Percentiles rank a stretch among this genome's conserved stretches.
Evolutionary conservation across 2,888 invertebrate genomes (phyloP).

Genomic region (Athripsodes cinereus): DNA sequence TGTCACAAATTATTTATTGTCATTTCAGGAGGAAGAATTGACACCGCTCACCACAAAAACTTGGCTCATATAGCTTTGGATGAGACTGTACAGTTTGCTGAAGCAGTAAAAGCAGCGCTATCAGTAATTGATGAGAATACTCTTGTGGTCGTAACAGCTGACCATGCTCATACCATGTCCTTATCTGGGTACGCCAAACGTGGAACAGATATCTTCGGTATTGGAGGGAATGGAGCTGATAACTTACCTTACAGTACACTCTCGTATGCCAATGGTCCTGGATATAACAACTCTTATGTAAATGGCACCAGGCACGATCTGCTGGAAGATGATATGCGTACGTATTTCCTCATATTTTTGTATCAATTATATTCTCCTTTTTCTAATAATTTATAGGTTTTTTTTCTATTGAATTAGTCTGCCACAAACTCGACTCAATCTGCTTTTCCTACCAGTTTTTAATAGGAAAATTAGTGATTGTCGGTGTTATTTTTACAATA

Average conservation of each 20-base stretch:
- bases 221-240: conserved; percentile 40
- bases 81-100: conserved; percentile 55
- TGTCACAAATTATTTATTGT: too few species aligned
- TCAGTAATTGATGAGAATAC: conserved; percentile 49
- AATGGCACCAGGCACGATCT: conserved; percentile 26
- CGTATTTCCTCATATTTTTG: not conserved
- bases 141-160: conserved; percentile 56
- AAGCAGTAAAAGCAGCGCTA: conserved; percentile 45
- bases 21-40: conserved; percentile 53
- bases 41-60: conserved; percentile 52
- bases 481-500: too few species aligned
- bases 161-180: conserved; percentile 54
- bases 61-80: conserved; percentile 49
- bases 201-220: conserved; percentile 44
- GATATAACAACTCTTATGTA: conserved; percentile 38
- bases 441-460: too few species aligned
- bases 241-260: conserved; percentile 59
- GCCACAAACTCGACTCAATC: too few species aligned
- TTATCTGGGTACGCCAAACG: conserved; percentile 58
- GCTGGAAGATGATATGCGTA: conserved; percentile 23
- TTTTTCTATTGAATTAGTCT: too few species aligned
- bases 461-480: too few species aligned
- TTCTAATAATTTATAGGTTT: too few species aligned
- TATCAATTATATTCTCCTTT: not conserved
- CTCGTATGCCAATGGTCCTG: conserved; percentile 71